Percentiles rank a stretch among this genome's conserved stretches.
Conservation (phyloP, 2,113 vertebrate genomes). For the Rana temporaria region DNA sequence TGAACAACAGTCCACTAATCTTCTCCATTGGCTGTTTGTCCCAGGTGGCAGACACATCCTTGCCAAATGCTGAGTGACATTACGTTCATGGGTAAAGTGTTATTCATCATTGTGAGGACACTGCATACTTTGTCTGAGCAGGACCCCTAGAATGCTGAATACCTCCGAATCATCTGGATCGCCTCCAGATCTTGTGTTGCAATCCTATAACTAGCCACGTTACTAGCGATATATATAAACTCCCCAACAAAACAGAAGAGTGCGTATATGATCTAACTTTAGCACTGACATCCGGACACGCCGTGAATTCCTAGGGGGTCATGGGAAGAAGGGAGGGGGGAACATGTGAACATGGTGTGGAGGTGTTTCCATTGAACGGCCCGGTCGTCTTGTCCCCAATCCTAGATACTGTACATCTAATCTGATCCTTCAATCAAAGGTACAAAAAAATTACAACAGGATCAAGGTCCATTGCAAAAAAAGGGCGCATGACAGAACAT, state of each 20-base stretch:
- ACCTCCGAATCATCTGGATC: background rate
- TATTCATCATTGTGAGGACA: background rate
- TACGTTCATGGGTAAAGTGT: too few species aligned
- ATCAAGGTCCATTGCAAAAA: background rate
- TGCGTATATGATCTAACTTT: constrained; percentile 16
- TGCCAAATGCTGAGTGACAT: too few species aligned
- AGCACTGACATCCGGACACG: constrained; percentile 2
- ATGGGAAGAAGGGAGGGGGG: background rate
- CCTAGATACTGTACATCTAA: background rate
- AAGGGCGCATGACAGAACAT: background rate
- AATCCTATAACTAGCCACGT: background rate
- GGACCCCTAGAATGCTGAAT: background rate
- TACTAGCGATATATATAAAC: background rate
- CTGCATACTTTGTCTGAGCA: background rate
- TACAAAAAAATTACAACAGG: background rate
- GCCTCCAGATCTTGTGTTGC: background rate
- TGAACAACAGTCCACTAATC: too few species aligned
- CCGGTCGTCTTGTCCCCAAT: background rate
- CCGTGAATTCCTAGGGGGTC: constrained; percentile 5
- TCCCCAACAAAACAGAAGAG: background rate
- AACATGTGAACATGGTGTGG: background rate
- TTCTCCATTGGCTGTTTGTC: too few species aligned
- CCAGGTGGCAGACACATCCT: too few species aligned
- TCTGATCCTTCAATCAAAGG: background rate
- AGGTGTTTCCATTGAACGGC: background rate